Percentiles rank a stretch among this genome's conserved stretches.
These are phyloP conservation scores for Cheilinus undulatus DNA, from an alignment of 2,113 vertebrate species.

Conservation along the genomic window DNA sequence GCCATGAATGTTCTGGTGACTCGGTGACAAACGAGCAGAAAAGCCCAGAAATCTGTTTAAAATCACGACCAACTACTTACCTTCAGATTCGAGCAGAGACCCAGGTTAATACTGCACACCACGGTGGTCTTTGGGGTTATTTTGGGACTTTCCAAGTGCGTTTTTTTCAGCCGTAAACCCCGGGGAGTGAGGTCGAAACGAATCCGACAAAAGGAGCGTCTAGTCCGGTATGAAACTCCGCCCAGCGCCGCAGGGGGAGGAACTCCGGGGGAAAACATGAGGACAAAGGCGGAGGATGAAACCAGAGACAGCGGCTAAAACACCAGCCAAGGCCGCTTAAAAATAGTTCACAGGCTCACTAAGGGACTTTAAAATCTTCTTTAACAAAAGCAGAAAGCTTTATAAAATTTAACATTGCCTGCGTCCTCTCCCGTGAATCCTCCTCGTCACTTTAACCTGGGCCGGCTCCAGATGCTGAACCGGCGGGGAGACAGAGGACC, in stretches of 20 bases:
- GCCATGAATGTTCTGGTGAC: constrained; percentile 84
- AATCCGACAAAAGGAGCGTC: constrained; percentile 89
- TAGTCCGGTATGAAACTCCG: constrained; percentile 89
- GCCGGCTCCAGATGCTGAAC: constrained; percentile 47
- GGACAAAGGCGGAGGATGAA: constrained; percentile 82
- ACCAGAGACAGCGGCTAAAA: constrained; percentile 65
- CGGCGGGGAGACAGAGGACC: constrained; percentile 4
- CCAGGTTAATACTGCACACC: constrained; percentile 27
- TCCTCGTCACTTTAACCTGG: constrained; percentile 7
- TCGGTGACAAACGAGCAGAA: constrained; percentile 78
- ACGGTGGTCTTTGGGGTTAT: constrained; percentile 19
- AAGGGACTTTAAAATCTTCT: not conserved
- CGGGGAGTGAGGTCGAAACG: constrained; percentile 86
- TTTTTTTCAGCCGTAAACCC: constrained; percentile 82
- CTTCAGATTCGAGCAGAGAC: constrained; percentile 48
- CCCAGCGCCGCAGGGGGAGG: constrained; percentile 90
- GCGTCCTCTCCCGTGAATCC: not conserved
- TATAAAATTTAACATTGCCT: not conserved
- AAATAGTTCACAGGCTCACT: not conserved
- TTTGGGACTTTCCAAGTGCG: constrained; percentile 61
- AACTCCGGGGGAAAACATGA: constrained; percentile 84
- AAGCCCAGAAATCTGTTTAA: constrained; percentile 58
- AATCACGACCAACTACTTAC: constrained; percentile 71
- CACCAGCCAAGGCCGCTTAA: constrained; percentile 36
- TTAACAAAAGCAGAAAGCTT: not conserved